These are phyloP conservation scores for Watsonalla cultraria DNA, from an alignment of 2,888 invertebrate genomes.

Conservation along the genomic window DNA sequence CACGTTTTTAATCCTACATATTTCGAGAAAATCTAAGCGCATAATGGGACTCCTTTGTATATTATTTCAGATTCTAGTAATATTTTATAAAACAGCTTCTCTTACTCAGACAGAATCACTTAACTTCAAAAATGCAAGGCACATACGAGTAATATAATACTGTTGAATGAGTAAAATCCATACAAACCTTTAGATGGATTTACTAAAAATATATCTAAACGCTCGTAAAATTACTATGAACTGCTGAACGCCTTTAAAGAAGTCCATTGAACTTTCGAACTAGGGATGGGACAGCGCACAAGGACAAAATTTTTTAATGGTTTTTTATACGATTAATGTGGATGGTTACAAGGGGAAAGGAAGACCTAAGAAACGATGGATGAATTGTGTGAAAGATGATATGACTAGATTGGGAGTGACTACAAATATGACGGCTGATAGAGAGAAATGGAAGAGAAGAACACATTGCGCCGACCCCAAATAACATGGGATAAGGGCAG, in stretches of 20 bases:
- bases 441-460: too few species aligned
- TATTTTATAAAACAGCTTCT: background rate
- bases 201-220: background rate
- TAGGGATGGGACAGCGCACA: background rate
- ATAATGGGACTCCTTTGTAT: background rate
- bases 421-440: too few species aligned
- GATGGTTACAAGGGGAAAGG: too few species aligned
- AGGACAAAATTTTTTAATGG: too few species aligned
- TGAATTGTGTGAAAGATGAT: too few species aligned
- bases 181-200: background rate
- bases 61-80: background rate
- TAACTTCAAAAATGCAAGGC: background rate
- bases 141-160: constrained; percentile 2
- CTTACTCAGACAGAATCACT: background rate
- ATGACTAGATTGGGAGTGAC: too few species aligned
- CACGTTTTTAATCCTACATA: too few species aligned
- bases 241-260: background rate
- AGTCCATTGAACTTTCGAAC: background rate
- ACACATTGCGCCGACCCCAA: too few species aligned
- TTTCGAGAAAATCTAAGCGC: too few species aligned
- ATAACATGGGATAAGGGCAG: too few species aligned
- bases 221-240: constrained; percentile 2
- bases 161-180: background rate
- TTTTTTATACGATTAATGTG: too few species aligned
- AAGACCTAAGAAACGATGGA: too few species aligned